Evolutionary conservation across 2,888 invertebrate genomes (phyloP).

Genomic region (Candidula unifasciata): DNA sequence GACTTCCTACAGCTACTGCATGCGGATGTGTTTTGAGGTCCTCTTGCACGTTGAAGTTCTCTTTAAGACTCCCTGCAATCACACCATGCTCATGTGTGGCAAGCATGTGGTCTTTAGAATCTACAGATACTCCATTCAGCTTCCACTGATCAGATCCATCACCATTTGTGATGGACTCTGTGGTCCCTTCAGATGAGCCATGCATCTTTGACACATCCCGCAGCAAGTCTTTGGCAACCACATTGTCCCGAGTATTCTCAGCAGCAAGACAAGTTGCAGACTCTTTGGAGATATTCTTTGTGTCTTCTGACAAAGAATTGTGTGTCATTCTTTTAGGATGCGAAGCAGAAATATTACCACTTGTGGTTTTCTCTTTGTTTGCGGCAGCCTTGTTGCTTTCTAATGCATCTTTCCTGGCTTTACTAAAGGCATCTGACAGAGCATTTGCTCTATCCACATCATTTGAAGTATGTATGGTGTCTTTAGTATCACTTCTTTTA

Average conservation of each 20-base stretch:
- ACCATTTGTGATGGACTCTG: background rate
- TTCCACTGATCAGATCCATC: background rate
- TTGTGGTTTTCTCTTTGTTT: background rate
- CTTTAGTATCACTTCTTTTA: background rate
- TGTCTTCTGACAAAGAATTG: background rate
- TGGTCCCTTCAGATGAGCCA: constrained; percentile 2
- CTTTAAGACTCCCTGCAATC: background rate
- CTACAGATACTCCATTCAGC: background rate
- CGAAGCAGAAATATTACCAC: background rate
- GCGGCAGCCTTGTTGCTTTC: constrained; percentile 10
- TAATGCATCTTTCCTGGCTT: background rate
- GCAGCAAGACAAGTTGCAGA: background rate
- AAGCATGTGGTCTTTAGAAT: background rate
- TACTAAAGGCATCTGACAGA: background rate
- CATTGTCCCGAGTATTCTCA: background rate
- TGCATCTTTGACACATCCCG: background rate
- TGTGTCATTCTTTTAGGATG: background rate
- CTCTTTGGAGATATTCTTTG: constrained; percentile 13
- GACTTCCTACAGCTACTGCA: too few relatives aligned
- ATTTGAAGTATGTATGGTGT: background rate
- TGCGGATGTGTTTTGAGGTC: background rate
- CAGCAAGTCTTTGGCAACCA: background rate
- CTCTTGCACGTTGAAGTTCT: background rate
- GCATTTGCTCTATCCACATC: background rate
- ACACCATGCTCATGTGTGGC: background rate